Base-by-base conservation (phyloP, 2,888 invertebrate genomes). In the Microplitis deprimator region DNA sequence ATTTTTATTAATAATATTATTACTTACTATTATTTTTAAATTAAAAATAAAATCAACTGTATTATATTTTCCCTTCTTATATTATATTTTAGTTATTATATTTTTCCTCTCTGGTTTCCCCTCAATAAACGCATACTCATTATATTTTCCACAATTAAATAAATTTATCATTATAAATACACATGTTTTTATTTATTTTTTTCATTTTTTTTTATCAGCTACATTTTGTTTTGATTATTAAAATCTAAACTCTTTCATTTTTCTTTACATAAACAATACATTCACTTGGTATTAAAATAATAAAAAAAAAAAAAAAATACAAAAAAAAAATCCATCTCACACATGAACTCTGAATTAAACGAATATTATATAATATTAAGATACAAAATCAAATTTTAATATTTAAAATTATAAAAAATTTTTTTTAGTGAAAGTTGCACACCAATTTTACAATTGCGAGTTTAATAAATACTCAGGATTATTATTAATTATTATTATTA, bases 171-270 rank as follows among this genome's bases (percentile, higher is more conserved):
- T 81, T 75, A 80, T 77, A 78, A 77, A 59, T 69, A 40, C 67
- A 73, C 65, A 39, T 41, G 20, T 68, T 17, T 38, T 61, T 10
- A n/a, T 41, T 39, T 13, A 29, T 65, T 50, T 29, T 50, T 29
- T 68, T 38, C 38, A 68, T 40, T 10, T 29, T 13, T 17, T 38
- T 68, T 60, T 20, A 40, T 77, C 77, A 79, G 81, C 39, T 77
- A 78, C 79, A 79, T 80, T 81, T 61, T 68, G 71, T 81, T 79
- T 84, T 84, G 79, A 82, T 85, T 86, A 86, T 86, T 85, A 83
- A 85, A 84, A 84, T 81, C 79, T 84, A 79, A 82, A 84, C 85
- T 85, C 85, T 85, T 82, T 85, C 84, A 84, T 81, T 79, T 85
- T 83, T 81, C 81, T 84, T 85, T 84, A 85, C 83, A 85, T 76